Evolutionary conservation across 2,797 vertebrate genomes (phyloP), one percentile per base, ranked within the genome.

Genomic region (Cynopterus sphinx): DNA sequence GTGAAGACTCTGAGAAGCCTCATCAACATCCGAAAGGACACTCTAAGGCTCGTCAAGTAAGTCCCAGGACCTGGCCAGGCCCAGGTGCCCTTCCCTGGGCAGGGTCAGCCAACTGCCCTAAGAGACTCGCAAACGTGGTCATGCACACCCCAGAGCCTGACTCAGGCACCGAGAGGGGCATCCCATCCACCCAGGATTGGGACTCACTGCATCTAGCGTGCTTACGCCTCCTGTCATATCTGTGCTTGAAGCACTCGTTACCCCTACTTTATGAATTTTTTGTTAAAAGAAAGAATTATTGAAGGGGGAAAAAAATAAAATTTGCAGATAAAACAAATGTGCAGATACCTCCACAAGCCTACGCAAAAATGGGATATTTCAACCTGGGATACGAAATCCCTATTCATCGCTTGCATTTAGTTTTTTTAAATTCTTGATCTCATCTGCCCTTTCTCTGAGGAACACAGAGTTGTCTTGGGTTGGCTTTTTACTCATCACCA

Each of bases 21-120:
- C 96, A 99, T 99, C 98, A 99, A 99, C 98, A 99, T 99, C 98
- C 99, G 99, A 26, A 99, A 99, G 98, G 99, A 99, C 98, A 99
- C 99, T 0, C 98, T 99, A 96, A 99, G 99, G 87, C 99, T 99
- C 0, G 99, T 99, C 97, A 99, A 99, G 99, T 99, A 98, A 98
- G 99, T 97, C 33, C 1, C 9, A 0, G 12, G 22, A 19, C 70
- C 13, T 19, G 49, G 49, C 49, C 31, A 9, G 36, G 46, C 33
- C 39, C 59, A n/a, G 78, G 33, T 17, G 10, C 19, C 36, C 46
- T 13, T 17, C 49, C 8, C 33, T 12, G 9, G 3, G 5, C 39
- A 9, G 51, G 8, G 5, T 6, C 33, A 13, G 28, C 39, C 24
- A 4, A 26, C 16, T 49, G 26, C 46, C 68, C 13, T 3, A 6